Evolutionary conservation across 2,888 invertebrate species (phyloP).

Genomic region (Micoletzkya japonica): DNA sequence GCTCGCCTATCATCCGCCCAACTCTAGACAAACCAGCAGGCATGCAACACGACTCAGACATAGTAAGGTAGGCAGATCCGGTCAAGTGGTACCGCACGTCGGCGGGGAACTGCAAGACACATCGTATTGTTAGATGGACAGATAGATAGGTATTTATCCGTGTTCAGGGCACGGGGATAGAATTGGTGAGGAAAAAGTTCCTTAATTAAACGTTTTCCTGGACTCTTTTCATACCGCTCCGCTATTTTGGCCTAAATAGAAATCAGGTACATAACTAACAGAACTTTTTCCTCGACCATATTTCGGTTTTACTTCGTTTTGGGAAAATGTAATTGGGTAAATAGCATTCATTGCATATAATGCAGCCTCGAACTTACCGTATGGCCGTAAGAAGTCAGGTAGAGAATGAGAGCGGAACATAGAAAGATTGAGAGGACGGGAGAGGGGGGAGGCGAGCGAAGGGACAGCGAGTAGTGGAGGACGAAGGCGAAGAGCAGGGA

Average conservation of each 20-base stretch:
- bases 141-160: no score
- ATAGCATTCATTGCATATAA: not conserved
- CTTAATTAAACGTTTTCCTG: not conserved
- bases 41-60: slow-evolving; percentile 23
- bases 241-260: no score
- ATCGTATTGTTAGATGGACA: no score
- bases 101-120: slow-evolving; percentile 11
- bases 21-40: slow-evolving; percentile 24
- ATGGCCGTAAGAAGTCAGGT: slow-evolving; percentile 3
- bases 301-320: no score
- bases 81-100: slow-evolving; percentile 8
- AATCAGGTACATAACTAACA: no score
- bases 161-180: no score
- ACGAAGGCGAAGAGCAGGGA: not conserved
- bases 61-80: slow-evolving; percentile 19
- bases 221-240: no score
- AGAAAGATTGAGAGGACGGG: not conserved
- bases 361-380: not conserved
- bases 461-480: slow-evolving; percentile 6
- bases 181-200: no score
- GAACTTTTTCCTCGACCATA: no score
- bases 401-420: not conserved
- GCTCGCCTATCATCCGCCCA: no score
- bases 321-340: no score
- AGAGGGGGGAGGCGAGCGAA: no score